Evolutionary conservation across 2,797 vertebrate species (phyloP).

Genomic region (Scolopax rusticola): DNA sequence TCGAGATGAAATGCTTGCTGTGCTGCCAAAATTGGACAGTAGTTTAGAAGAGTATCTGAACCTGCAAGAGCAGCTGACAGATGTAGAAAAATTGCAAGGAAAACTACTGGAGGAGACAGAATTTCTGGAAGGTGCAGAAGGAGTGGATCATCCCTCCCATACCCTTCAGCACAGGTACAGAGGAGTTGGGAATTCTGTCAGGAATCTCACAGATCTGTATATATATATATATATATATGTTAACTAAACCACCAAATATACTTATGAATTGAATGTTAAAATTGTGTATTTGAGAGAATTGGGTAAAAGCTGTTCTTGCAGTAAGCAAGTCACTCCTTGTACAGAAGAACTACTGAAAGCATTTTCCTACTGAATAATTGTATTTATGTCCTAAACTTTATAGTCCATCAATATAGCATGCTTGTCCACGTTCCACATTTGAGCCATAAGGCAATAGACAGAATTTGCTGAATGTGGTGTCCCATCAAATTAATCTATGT

Average conservation of each 20-base stretch:
- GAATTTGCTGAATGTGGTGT: background rate
- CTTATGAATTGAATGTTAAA: background rate
- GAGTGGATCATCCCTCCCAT: constrained; percentile 89
- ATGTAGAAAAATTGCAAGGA: constrained; percentile 90
- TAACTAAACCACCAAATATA: background rate
- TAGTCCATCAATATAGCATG: background rate
- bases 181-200: background rate
- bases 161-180: constrained; percentile 91
- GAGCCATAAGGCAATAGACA: background rate
- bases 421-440: background rate
- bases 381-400: background rate
- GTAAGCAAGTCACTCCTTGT: background rate
- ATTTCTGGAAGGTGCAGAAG: constrained; percentile 94
- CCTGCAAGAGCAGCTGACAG: constrained; percentile 91
- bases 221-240: background rate
- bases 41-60: constrained; percentile 92
- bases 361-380: background rate
- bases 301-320: background rate
- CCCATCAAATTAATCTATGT: background rate
- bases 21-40: constrained; percentile 92
- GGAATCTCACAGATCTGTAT: background rate
- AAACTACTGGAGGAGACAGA: constrained; percentile 92
- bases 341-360: background rate
- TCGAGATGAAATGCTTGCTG: constrained; percentile 93
- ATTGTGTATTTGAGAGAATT: background rate